phyloP scores from a whole-genome alignment of 2,113 vertebrate genomes.

The Oryctolagus cuniculus region DNA sequence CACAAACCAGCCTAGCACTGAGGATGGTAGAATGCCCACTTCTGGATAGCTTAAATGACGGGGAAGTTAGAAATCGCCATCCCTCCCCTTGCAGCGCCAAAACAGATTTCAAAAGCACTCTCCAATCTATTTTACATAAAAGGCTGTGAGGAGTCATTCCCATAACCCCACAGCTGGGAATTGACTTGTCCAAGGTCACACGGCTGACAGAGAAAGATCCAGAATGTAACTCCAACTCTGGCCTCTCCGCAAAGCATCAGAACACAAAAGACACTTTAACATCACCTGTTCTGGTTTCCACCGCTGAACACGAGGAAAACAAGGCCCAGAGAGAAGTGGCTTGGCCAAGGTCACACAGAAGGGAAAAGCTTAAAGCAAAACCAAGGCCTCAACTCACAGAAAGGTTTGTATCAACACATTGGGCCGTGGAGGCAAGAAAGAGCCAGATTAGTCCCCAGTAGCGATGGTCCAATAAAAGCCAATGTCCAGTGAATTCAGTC shows the following conservation, averaged over 20 bases:
- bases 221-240: neutral
- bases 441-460: neutral
- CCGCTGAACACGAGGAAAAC: constrained; percentile 5
- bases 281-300: constrained; percentile 7
- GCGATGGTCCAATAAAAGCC: neutral
- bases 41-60: neutral
- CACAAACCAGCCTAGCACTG: neutral
- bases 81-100: neutral
- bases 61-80: neutral
- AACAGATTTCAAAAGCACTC: constrained; percentile 4
- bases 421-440: neutral
- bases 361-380: constrained; percentile 39
- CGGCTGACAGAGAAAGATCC: neutral
- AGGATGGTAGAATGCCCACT: neutral
- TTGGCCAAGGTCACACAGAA: constrained; percentile 73
- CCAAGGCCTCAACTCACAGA: neutral
- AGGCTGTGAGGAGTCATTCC: neutral
- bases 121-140: constrained; percentile 21
- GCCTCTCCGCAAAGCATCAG: neutral
- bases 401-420: neutral
- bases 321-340: constrained; percentile 50
- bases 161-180: neutral
- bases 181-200: constrained; percentile 52
- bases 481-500: too few relatives aligned
- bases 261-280: neutral